A percentile compares a stretch with the other conserved stretches of the same genome.
phyloP scores from a whole-genome alignment of 2,797 vertebrate species.

The Trematomus bernacchii region DNA sequence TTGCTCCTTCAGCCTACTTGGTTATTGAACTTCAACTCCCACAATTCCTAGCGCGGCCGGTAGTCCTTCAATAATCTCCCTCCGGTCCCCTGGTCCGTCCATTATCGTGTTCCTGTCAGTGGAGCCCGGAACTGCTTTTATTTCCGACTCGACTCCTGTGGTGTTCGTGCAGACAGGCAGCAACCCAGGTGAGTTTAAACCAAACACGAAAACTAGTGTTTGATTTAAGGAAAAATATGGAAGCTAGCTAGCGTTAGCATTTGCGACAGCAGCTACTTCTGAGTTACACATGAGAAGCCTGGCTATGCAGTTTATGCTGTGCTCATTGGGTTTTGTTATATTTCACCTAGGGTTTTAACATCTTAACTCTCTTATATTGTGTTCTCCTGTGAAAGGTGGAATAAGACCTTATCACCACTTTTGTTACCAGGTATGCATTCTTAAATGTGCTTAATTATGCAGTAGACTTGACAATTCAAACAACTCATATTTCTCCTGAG shows the following conservation, averaged over 20 bases:
- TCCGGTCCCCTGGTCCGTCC: not conserved
- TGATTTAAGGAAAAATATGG: no score
- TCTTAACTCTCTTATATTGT: not conserved
- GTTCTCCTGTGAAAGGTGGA: not conserved
- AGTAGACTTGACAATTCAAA: not conserved
- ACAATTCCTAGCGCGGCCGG: slow-evolving; percentile 22
- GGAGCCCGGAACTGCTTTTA: not conserved
- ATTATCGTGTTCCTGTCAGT: not conserved
- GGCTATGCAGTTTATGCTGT: not conserved
- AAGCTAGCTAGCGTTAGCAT: slow-evolving; percentile 25
- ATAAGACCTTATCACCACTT: not conserved
- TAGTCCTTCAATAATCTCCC: not conserved
- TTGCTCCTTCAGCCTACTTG: no score
- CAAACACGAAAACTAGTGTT: fast-evolving
- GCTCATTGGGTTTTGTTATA: not conserved
- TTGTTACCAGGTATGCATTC: not conserved
- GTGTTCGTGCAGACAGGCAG: no score
- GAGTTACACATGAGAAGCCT: not conserved
- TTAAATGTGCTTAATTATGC: not conserved
- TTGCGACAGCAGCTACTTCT: not conserved
- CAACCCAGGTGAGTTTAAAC: slow-evolving; percentile 30
- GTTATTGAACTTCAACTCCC: slow-evolving; percentile 47
- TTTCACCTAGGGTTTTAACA: no score
- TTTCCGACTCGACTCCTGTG: no score
- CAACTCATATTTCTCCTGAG: not conserved